A percentile compares a stretch with the other conserved stretches of the same genome.
Evolutionary conservation across 1,140 invertebrate genomes (phyloP).

Genomic region (Steinernema khuongi): DNA sequence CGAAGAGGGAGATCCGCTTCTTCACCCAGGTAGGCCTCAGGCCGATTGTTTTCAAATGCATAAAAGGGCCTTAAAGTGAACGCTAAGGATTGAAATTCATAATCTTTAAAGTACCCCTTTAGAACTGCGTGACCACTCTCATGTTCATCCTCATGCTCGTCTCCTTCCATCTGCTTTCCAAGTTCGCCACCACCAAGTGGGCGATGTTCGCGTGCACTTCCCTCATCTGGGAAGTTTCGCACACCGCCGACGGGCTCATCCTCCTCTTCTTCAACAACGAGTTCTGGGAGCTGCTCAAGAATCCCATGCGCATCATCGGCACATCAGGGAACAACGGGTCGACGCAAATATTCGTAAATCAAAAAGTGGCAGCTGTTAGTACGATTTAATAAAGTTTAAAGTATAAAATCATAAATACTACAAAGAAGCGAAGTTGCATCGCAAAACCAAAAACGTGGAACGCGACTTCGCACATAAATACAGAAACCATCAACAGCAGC

Average conservation of each 20-base stretch:
- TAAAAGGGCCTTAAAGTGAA: no score
- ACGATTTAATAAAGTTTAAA: no score
- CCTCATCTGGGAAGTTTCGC: constrained; percentile 3
- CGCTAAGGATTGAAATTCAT: no score
- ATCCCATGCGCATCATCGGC: background rate
- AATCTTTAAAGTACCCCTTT: no score
- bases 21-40: background rate
- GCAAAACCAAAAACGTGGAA: no score
- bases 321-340: background rate
- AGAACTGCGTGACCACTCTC: background rate
- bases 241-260: background rate
- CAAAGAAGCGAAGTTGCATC: no score
- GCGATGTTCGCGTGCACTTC: constrained; percentile 12
- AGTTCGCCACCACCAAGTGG: constrained; percentile 15
- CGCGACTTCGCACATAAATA: no score
- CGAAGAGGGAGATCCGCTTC: constrained; percentile 4
- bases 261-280: background rate
- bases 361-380: no score
- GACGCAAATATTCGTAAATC: no score
- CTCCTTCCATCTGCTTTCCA: constrained; percentile 14
- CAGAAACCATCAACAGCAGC: no score
- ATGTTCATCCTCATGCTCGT: constrained; percentile 15
- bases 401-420: no score
- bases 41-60: no score
- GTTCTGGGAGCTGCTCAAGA: constrained; percentile 4